A percentile compares a stretch with the other conserved stretches of the same genome.
Evolutionary conservation across 2,113 vertebrate genomes (phyloP).

Genomic region (Mixornis gularis): DNA sequence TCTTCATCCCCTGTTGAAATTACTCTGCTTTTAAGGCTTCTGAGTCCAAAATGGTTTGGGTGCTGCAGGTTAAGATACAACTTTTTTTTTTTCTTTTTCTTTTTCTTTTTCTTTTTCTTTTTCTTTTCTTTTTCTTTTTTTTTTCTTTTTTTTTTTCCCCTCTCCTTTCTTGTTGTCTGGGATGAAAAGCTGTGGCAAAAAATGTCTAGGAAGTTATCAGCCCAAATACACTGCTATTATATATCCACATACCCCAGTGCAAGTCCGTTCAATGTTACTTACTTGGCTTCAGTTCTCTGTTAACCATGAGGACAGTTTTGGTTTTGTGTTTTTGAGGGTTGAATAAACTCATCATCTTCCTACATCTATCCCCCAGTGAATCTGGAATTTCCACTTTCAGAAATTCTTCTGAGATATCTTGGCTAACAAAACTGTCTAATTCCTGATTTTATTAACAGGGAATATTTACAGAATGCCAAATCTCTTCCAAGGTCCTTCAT

Average conservation of each 20-base stretch:
- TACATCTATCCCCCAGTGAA: background rate
- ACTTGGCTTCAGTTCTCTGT: background rate
- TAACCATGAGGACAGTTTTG: background rate
- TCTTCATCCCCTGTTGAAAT: background rate
- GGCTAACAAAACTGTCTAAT: background rate
- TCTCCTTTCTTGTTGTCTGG: background rate
- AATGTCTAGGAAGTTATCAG: background rate
- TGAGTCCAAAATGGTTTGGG: background rate
- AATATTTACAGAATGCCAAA: background rate
- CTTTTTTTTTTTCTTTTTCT: background rate
- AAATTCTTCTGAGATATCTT: background rate
- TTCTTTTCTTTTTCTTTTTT: background rate
- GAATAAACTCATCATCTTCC: background rate
- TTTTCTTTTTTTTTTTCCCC: rapidly evolving
- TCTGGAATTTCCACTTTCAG: background rate
- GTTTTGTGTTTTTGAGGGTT: background rate
- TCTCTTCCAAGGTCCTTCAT: background rate
- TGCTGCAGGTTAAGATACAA: background rate
- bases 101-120: background rate
- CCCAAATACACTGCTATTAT: background rate
- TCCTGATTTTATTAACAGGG: background rate
- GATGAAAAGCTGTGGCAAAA: background rate
- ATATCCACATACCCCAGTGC: background rate
- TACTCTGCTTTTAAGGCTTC: background rate
- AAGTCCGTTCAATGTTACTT: background rate